These are phyloP conservation scores for Apaloderma vittatum DNA, from an alignment of 2,113 vertebrate genomes.

Conservation along the genomic window DNA sequence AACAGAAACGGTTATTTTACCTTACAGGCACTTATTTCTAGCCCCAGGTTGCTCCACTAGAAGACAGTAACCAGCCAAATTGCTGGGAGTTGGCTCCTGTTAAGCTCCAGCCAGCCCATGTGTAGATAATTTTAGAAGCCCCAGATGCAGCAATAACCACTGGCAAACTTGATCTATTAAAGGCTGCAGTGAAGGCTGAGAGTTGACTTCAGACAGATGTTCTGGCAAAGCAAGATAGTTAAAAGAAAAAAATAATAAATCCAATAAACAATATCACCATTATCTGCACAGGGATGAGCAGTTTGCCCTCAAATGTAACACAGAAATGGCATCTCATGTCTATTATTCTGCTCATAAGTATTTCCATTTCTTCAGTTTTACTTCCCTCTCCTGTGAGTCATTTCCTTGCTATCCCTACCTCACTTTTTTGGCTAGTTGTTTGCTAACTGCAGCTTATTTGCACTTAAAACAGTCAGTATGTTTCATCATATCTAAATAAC, in stretches of 20 bases:
- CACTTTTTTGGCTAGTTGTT: background rate
- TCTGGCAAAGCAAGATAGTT: background rate
- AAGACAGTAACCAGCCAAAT: background rate
- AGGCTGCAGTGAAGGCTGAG: background rate
- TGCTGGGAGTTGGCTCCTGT: background rate
- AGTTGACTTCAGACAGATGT: slow-evolving; percentile 19
- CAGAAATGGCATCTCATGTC: background rate
- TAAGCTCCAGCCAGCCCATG: slow-evolving; percentile 24
- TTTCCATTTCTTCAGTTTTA: background rate
- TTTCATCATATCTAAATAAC: slow-evolving; percentile 23
- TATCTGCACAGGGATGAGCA: background rate
- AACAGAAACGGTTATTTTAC: background rate
- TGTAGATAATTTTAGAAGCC: background rate
- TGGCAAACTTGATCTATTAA: background rate
- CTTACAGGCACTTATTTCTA: background rate
- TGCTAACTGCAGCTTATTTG: slow-evolving; percentile 29
- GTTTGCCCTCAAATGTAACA: background rate
- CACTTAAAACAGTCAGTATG: slow-evolving; percentile 16
- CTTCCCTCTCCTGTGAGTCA: background rate
- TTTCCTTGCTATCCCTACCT: background rate
- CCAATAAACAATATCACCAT: background rate
- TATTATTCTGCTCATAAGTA: background rate
- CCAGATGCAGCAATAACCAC: slow-evolving; percentile 39
- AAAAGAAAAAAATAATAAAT: background rate
- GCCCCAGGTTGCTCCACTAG: background rate